A percentile compares a stretch with the other conserved stretches of the same genome.
These are phyloP conservation scores for Gila orcuttii DNA, from an alignment of 2,113 vertebrate species.

Conservation along the genomic window DNA sequence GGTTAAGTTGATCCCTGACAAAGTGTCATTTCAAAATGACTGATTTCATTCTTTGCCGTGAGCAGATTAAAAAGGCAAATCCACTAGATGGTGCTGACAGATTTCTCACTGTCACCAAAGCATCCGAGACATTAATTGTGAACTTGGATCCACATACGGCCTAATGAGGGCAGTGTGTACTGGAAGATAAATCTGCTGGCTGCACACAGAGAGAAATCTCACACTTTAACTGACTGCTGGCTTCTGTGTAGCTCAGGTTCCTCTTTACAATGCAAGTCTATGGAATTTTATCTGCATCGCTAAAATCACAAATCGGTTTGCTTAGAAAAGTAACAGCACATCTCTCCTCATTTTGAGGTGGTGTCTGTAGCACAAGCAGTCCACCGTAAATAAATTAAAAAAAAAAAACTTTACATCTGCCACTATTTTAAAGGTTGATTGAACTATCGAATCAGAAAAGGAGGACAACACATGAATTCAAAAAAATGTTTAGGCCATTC, in stretches of 20 bases:
- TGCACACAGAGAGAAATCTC: neutral
- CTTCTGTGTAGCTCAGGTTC: neutral
- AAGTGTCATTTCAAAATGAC: neutral
- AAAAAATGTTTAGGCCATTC: no score
- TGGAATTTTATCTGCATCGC: neutral
- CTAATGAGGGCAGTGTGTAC: slow-evolving; percentile 60
- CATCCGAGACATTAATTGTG: neutral
- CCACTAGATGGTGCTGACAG: slow-evolving; percentile 71
- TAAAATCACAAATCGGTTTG: neutral
- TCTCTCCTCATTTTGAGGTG: neutral
- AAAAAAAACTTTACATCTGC: neutral
- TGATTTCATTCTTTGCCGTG: neutral
- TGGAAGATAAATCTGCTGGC: slow-evolving; percentile 7
- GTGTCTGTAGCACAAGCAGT: neutral
- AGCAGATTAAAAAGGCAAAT: neutral
- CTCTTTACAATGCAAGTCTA: neutral
- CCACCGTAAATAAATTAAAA: neutral
- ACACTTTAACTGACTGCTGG: neutral
- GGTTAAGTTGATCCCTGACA: neutral
- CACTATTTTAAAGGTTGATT: neutral
- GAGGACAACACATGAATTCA: no score
- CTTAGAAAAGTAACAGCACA: neutral
- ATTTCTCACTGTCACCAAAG: slow-evolving; percentile 30
- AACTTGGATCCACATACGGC: neutral
- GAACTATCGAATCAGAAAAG: neutral